Percentiles rank a stretch among this genome's conserved stretches.
Evolutionary conservation across 2,888 invertebrate genomes (phyloP).

Genomic region (Thera britannica): DNA sequence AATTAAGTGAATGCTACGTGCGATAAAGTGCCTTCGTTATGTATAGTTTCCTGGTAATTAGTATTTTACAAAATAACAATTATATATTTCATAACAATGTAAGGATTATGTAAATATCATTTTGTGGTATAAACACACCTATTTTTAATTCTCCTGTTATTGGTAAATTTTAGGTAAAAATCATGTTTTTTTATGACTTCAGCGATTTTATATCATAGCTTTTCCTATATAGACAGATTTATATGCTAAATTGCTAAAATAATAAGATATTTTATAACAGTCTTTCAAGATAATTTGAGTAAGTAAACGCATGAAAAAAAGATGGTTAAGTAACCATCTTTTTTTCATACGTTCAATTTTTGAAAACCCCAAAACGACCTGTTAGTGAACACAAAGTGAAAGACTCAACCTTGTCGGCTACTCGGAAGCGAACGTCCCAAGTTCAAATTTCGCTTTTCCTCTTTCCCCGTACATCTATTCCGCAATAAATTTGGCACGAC

Average conservation of each 20-base stretch:
- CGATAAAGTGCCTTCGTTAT: not conserved
- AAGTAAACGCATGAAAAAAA: too few species aligned
- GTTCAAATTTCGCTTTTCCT: conserved; percentile 32
- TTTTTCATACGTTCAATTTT: too few species aligned
- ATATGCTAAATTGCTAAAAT: too few species aligned
- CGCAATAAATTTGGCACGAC: conserved; percentile 53
- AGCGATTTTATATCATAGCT: too few species aligned
- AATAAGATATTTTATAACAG: too few species aligned
- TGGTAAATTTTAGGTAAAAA: too few species aligned
- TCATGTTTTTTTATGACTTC: too few species aligned
- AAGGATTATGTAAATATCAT: not conserved
- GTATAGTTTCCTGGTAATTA: conserved; percentile 2
- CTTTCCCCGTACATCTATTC: conserved; percentile 38
- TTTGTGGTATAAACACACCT: too few species aligned
- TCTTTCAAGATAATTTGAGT: too few species aligned
- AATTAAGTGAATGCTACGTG: not conserved
- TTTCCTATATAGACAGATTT: too few species aligned
- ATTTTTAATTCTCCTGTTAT: too few species aligned
- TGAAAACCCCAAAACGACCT: not conserved
- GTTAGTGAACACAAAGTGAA: conserved; percentile 4
- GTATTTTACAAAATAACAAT: conserved; percentile 1
- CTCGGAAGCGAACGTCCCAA: conserved; percentile 27
- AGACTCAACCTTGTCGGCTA: conserved; percentile 9
- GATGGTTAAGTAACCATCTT: too few species aligned
- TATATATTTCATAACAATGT: not conserved